Base-by-base conservation (phyloP, 2,888 invertebrate genomes). In the Celastrina argiolus region DNA sequence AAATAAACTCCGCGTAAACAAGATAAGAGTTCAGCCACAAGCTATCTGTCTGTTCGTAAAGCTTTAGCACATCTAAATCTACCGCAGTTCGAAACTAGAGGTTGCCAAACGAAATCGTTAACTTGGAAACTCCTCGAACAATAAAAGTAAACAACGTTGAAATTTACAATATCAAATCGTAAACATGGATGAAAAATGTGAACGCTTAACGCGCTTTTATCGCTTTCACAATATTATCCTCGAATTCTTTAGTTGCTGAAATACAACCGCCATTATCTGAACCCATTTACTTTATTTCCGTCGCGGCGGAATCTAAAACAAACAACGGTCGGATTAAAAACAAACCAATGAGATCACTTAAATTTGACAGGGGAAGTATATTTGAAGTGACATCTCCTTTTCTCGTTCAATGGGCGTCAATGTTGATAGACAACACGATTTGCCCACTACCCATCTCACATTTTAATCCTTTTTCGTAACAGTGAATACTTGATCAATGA, bases 301-400 rank as follows among this genome's bases (percentile, higher is more conserved):
- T 36, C 36, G 61, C 36, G 10, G n/a, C 31, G 61, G 61, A 61
- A 36, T 61, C 36, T 22, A 61, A 59, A 59, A 59, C 34, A 59
- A 59, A 36, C 34, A 5, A 14, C 22, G 18, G 16, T 56, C 26
- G 51, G 12, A 58, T 28, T 18, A 16, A 42, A 39, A 66, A 66
- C 58, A 39, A 56, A n/a, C 59, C 58, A 73, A 71, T 39, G 41
- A 69, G 31, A 70, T 64, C 71, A 71, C 68, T 70, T 67, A 65
- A 68, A 65, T 74, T 66, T 72, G 74, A 72, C 71, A 72, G 66
- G 39, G 63, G 16, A 22, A 77, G 73, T 79, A 75, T 81, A 85
- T 85, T 81, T 79, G 72, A 79, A 81, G 75, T 82, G 88, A 82
- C 87, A 80, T 81, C 74, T 77, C 78, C 76, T 78, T 74, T 74